Evolutionary conservation across 2,113 vertebrate species (phyloP).

Genomic region (Promerops cafer): DNA sequence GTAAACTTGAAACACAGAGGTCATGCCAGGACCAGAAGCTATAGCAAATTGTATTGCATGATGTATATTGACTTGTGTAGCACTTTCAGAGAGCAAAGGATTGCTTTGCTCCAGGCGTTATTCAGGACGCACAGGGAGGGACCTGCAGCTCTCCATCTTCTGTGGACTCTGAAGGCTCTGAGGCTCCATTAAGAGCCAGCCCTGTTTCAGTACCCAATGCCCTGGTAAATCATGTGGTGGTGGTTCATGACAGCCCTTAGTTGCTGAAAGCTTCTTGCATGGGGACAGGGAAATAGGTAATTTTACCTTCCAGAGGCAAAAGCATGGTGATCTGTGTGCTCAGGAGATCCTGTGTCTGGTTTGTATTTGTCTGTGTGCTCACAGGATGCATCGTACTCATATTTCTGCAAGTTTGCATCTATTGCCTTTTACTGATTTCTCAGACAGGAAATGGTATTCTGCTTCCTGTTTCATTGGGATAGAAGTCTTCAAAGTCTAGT

Average conservation of each 20-base stretch:
- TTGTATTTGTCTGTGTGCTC: constrained; percentile 8
- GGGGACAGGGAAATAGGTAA: constrained; percentile 18
- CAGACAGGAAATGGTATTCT: background rate
- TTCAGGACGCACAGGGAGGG: background rate
- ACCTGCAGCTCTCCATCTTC: background rate
- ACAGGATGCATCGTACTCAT: background rate
- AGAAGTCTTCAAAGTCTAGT: background rate
- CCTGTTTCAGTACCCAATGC: background rate
- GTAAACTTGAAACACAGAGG: background rate
- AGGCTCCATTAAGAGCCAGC: background rate
- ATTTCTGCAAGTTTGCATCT: background rate
- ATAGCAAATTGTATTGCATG: background rate
- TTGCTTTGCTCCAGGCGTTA: background rate
- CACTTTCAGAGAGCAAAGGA: background rate
- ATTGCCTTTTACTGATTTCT: background rate
- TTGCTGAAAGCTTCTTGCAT: constrained; percentile 28
- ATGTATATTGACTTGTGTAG: background rate
- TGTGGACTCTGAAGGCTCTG: background rate
- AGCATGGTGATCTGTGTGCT: constrained; percentile 17
- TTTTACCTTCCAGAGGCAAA: constrained; percentile 37
- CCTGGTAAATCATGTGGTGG: background rate
- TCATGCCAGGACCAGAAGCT: background rate
- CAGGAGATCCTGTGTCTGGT: background rate
- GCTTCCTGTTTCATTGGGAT: background rate
- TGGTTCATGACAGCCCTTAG: background rate